Conservation (phyloP, 2,797 vertebrate genomes). For the Hypotaenidia okinawae region DNA sequence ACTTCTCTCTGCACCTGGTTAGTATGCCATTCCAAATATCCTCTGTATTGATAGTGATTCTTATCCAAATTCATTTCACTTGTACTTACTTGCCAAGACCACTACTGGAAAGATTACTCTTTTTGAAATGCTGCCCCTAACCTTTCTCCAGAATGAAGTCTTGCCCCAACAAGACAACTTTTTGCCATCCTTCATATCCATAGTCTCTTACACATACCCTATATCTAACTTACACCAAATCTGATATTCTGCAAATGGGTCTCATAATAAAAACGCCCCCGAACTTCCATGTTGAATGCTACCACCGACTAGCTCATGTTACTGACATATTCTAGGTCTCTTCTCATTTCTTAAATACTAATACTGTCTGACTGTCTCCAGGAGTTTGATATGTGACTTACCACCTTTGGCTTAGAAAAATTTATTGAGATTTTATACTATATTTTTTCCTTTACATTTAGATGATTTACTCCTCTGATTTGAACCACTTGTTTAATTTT, state of each 20-base stretch:
- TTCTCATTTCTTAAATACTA: not conserved
- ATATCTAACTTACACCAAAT: not conserved
- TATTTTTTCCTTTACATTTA: not conserved
- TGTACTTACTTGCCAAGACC: not conserved
- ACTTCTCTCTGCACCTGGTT: not conserved
- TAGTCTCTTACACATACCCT: not conserved
- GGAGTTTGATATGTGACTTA: not conserved
- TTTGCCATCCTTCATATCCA: not conserved
- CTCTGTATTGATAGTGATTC: not conserved
- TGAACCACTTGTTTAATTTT: not conserved
- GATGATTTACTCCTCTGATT: not conserved
- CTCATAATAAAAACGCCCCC: not conserved
- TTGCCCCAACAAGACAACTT: not conserved
- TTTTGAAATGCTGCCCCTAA: not conserved
- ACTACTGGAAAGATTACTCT: not conserved
- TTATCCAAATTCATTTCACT: not conserved
- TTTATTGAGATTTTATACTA: not conserved
- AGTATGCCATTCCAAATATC: not conserved
- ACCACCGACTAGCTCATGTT: not conserved
- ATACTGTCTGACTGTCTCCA: not conserved
- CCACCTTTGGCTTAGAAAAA: not conserved
- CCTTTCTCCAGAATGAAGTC: not conserved
- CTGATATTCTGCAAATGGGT: not conserved
- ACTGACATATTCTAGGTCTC: not conserved
- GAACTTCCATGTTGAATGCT: not conserved